Base-by-base conservation (phyloP, 2,113 vertebrate species). In the Prionailurus bengalensis region DNA sequence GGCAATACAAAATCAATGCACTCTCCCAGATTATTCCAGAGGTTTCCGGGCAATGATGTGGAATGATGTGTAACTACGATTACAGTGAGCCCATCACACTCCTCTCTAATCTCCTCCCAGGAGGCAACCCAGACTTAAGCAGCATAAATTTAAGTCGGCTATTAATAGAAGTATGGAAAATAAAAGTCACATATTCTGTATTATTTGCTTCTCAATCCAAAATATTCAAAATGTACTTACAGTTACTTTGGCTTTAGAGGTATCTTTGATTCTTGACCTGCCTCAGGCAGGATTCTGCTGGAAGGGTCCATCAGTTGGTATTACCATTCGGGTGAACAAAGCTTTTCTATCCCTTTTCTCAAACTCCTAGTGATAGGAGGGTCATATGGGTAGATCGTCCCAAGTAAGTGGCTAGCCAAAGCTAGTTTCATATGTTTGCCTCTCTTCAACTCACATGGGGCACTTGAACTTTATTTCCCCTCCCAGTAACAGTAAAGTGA, bases 271-370 rank as follows among this genome's bases (percentile, higher is more conserved):
- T 17, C 39, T 7, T 61, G 12, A 17, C 14, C 48, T 21, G 16
- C 3, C 25, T 68, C 45, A 61, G 39, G 15, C 12, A 55, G 7
- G 73, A 5, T 68, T 70, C 31, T 61, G 1, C 6, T 33, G 29
- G 36, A 61, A 66, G 7, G 15, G 33, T 23, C 39, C 71, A 33
- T 12, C 0, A 0, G 12, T 0, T 23, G 36, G 19, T 3, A 31
- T 33, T 4, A 48, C 25, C 14, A 58, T 15, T 53, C 17, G 78
- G 31, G 27, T 5, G 19, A 58, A 31, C 14, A 0, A 42, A 58
- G 36, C 14, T 61, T 68, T 27, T 6, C 6, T 5, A 29, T 6
- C 1, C 73, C 45, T 15, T 45, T 5, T 63, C 36, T 23, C 25
- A 58, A 78, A 51, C 6, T 5, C 17, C 33, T 4, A 55, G 45